Conservation (phyloP, 2,888 invertebrate species). For the Acrocyrtus sp. region DNA sequence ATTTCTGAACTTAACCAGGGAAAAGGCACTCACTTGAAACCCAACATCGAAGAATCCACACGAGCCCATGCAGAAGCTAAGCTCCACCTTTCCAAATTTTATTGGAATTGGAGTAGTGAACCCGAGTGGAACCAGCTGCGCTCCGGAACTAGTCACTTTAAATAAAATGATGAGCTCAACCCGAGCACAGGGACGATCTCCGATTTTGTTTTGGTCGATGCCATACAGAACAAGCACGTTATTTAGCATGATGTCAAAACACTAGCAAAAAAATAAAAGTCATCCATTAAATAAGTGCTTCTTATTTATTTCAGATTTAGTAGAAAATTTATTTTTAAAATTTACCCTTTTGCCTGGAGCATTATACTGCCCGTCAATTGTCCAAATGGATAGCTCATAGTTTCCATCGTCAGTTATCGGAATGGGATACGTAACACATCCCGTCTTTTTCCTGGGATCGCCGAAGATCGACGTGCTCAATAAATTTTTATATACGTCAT, state of each 20-base stretch:
- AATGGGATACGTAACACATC: not conserved
- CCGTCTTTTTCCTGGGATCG: not conserved
- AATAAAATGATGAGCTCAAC: not conserved
- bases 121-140: not conserved
- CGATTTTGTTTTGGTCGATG: too few relatives aligned
- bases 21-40: not conserved
- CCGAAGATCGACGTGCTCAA: not conserved
- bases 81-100: not conserved
- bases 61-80: not conserved
- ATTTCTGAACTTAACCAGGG: not conserved
- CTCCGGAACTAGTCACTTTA: not conserved
- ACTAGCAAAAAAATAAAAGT: not conserved
- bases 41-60: not conserved
- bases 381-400: not conserved
- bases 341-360: not conserved
- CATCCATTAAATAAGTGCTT: not conserved
- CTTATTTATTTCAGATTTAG: too few relatives aligned
- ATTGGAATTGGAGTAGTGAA: not conserved
- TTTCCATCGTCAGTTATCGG: not conserved
- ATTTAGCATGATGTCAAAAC: not conserved
- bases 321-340: too few relatives aligned
- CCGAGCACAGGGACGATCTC: not conserved
- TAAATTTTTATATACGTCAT: not conserved
- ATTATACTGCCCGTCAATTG: not conserved
- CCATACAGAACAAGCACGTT: not conserved